Evolutionary conservation across 2,113 vertebrate genomes (phyloP).

Genomic region (Malaclemys terrapin): DNA sequence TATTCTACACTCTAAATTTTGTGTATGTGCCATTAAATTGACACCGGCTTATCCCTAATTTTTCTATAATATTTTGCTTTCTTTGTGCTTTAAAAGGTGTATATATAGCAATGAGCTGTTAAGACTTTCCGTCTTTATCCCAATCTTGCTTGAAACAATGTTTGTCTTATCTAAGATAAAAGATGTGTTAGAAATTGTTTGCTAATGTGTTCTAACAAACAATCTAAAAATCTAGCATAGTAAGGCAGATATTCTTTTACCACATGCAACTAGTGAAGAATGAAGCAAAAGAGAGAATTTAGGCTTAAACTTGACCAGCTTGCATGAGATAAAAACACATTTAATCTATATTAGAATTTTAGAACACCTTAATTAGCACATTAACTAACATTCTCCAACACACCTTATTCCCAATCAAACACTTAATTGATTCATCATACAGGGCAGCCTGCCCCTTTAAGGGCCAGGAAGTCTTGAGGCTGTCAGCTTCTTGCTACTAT

Average conservation of each 20-base stretch:
- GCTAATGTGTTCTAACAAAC: background rate
- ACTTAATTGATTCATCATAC: background rate
- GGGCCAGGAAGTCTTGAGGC: background rate
- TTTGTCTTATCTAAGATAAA: background rate
- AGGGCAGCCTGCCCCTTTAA: background rate
- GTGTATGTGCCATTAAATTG: background rate
- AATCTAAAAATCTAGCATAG: background rate
- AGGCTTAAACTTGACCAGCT: background rate
- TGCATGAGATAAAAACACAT: background rate
- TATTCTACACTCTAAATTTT: background rate
- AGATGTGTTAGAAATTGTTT: background rate
- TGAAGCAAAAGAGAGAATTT: background rate
- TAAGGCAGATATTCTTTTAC: background rate
- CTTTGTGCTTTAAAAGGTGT: background rate
- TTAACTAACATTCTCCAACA: background rate
- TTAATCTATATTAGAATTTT: background rate
- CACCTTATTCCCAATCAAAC: background rate
- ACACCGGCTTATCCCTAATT: background rate
- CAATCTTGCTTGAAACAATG: background rate
- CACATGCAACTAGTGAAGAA: background rate
- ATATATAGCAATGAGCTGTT: background rate
- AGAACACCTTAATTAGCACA: background rate
- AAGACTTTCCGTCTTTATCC: background rate
- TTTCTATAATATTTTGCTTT: background rate
- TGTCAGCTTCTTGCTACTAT: background rate